These are phyloP conservation scores for Blera fallax DNA, from an alignment of 2,888 invertebrate genomes.

Conservation along the genomic window DNA sequence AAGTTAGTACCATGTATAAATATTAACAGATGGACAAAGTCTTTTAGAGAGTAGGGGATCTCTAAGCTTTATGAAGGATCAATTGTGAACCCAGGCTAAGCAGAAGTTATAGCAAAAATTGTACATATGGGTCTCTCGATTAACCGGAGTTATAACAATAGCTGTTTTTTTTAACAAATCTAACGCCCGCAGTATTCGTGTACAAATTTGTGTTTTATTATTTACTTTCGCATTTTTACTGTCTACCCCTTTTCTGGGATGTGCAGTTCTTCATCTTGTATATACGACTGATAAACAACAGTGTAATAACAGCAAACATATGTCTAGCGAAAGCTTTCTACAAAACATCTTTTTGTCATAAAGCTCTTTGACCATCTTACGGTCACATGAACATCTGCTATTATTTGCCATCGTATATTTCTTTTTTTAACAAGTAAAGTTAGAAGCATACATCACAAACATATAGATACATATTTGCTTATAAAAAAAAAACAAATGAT, in stretches of 20 bases:
- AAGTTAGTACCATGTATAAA: background rate
- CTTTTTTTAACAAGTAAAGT: background rate
- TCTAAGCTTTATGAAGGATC: background rate
- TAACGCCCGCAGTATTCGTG: background rate
- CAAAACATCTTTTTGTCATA: background rate
- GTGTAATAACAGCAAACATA: background rate
- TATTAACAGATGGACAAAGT: background rate
- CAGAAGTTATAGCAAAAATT: background rate
- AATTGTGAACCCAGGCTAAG: background rate
- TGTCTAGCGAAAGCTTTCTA: background rate
- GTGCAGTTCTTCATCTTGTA: background rate
- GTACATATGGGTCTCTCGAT: background rate
- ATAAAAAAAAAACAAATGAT: conserved; percentile 9
- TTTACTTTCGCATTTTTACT: background rate
- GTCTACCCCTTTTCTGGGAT: background rate
- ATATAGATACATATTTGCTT: background rate
- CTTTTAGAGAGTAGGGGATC: background rate
- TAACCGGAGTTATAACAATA: background rate
- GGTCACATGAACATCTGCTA: conserved; percentile 4
- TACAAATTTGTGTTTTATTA: background rate
- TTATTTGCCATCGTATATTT: background rate
- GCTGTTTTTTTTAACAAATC: background rate
- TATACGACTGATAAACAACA: no score
- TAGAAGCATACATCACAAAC: conserved; percentile 12
- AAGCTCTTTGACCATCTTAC: background rate